Percentiles rank a stretch among this genome's conserved stretches.
Evolutionary conservation across 1,140 invertebrate genomes (phyloP).

Genomic region (Calycopis cecrops): DNA sequence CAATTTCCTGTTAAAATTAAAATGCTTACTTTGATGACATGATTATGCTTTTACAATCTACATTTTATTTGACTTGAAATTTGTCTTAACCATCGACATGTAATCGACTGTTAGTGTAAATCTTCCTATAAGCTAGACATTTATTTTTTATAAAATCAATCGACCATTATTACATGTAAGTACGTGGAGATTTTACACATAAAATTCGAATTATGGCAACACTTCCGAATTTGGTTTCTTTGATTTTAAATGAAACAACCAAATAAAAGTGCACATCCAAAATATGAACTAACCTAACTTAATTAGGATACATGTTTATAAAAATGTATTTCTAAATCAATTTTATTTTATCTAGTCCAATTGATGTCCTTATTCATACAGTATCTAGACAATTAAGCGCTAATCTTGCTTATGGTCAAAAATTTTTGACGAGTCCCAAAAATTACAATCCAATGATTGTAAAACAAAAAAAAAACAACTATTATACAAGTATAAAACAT

Average conservation of each 20-base stretch:
- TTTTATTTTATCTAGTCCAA: constrained; percentile 8
- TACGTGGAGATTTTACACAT: too few relatives aligned
- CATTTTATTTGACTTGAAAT: too few relatives aligned
- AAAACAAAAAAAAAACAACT: constrained; percentile 37
- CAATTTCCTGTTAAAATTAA: too few relatives aligned
- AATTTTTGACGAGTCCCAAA: constrained; percentile 42
- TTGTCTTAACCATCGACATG: too few relatives aligned
- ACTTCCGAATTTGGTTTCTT: constrained; percentile 10
- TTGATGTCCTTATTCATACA: constrained; percentile 5
- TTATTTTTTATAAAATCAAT: too few relatives aligned
- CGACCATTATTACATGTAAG: too few relatives aligned
- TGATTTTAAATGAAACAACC: neutral
- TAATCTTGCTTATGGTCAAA: constrained; percentile 9
- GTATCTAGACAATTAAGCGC: constrained; percentile 1
- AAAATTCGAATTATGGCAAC: neutral
- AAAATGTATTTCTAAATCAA: constrained; percentile 20
- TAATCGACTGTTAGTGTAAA: too few relatives aligned
- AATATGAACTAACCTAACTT: constrained; percentile 43
- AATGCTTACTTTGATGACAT: too few relatives aligned
- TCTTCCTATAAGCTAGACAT: too few relatives aligned
- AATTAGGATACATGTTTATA: constrained; percentile 37
- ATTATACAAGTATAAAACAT: constrained; percentile 45
- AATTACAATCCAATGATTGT: constrained; percentile 66
- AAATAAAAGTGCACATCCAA: constrained; percentile 26
- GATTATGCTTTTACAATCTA: too few relatives aligned